Evolutionary conservation across 2,113 vertebrate species (phyloP), one percentile per base, ranked within the genome.

Genomic region (Orientallactaga bullata): DNA sequence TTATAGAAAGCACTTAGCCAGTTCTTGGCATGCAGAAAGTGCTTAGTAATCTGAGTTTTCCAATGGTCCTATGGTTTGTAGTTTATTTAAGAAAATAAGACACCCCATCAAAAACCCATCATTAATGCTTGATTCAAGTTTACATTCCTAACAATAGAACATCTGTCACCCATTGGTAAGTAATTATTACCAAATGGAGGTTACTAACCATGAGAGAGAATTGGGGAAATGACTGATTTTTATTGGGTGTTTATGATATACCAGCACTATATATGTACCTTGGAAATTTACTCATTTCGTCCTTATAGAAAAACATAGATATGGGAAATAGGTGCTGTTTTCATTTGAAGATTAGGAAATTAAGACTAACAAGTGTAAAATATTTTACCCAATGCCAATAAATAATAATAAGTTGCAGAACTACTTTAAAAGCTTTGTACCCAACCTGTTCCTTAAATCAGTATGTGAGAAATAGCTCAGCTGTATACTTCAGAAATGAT

Each of bases 341-440:
- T 92, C 83, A 37, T 76, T 91, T 94, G 42, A 51, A 81, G 35
- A 24, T 72, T 91, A 85, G 32, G 30, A 81, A 91, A 61, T 78
- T 66, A 76, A 94, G 60, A 26, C 26, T 30, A n/a, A 79, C 5
- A 60, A 88, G 68, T 72, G 28, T 69, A 79, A 68, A 77, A 74
- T 95, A 95, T 96, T 97, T 97, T 97, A 80, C 91, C 91, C 94
- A 93, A 30, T 82, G 60, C 55, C 23, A 81, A 76, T 24, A 95
- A 47, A 39, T 93, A 39, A 37, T n/a, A 81, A 88, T 88, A 39
- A 37, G 5, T 88, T 85, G 5, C 6, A 76, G 60, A 26, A 55
- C 30, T 90, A 11, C 11, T 55, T 68, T 85, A 92, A 20, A 90
- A 86, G 81, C 20, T 11, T 63, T 28, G 47, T 9, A 51, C 55